Evolutionary conservation across 1,140 invertebrate genomes (phyloP).

Genomic region (Calephelis virginiensis): DNA sequence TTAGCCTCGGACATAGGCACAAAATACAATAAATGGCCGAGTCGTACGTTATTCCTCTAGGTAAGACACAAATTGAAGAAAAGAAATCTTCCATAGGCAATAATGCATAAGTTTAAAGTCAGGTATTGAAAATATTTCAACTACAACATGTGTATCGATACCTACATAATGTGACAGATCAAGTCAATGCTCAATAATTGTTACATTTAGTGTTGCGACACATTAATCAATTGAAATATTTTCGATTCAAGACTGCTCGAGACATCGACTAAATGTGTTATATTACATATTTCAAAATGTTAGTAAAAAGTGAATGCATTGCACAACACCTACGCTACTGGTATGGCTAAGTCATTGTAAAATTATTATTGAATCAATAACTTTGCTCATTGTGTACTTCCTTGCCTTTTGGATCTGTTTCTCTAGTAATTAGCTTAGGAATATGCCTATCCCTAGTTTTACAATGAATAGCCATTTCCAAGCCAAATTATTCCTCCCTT

Average conservation of each 20-base stretch:
- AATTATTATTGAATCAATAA: slow-evolving; percentile 52
- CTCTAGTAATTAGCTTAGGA: slow-evolving; percentile 62
- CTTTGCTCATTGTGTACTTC: slow-evolving; percentile 72
- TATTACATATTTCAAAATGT: slow-evolving; percentile 65
- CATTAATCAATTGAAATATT: slow-evolving; percentile 47
- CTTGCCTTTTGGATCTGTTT: slow-evolving; percentile 68
- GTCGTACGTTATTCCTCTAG: slow-evolving; percentile 61
- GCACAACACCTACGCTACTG: slow-evolving; percentile 57
- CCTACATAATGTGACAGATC: slow-evolving; percentile 39
- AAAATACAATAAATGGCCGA: slow-evolving; percentile 57
- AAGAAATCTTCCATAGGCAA: slow-evolving; percentile 75
- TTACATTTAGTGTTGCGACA: slow-evolving; percentile 44
- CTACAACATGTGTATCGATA: slow-evolving; percentile 30
- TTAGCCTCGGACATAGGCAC: slow-evolving; percentile 59
- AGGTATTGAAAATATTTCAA: slow-evolving; percentile 54
- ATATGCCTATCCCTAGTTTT: slow-evolving; percentile 56
- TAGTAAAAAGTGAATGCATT: slow-evolving; percentile 48
- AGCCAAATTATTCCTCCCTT: slow-evolving; percentile 30
- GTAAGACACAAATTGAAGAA: slow-evolving; percentile 70
- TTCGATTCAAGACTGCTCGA: slow-evolving; percentile 53
- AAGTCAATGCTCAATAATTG: slow-evolving; percentile 68
- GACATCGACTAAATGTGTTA: slow-evolving; percentile 76
- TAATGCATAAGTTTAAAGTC: slow-evolving; percentile 67
- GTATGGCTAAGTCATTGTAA: slow-evolving; percentile 59
- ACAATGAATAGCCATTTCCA: slow-evolving; percentile 45